A percentile compares a stretch with the other conserved stretches of the same genome.
Evolutionary conservation across 1,140 invertebrate species (phyloP).

Genomic region (Listronotus bonariensis): DNA sequence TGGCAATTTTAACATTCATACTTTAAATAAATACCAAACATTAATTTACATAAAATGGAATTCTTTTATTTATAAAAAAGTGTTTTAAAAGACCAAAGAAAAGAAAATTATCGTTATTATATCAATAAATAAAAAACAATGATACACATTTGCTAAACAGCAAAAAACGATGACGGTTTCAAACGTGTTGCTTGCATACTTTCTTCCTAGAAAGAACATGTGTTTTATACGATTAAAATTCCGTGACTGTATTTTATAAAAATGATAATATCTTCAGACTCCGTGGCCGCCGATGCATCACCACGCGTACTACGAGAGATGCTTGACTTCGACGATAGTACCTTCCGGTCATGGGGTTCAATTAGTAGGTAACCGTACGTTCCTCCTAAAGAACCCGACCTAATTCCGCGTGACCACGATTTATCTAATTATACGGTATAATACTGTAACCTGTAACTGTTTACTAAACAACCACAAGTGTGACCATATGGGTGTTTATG

Average conservation of each 20-base stretch:
- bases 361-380: slow-evolving; percentile 24
- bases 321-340: neutral
- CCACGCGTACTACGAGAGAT: slow-evolving; percentile 1
- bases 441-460: slow-evolving; percentile 16
- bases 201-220: slow-evolving; percentile 18
- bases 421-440: slow-evolving; percentile 18
- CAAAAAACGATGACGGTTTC: slow-evolving; percentile 4
- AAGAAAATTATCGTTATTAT: no score
- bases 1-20: no score
- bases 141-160: neutral
- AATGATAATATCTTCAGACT: slow-evolving; percentile 29
- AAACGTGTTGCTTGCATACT: slow-evolving; percentile 1
- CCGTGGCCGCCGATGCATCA: slow-evolving; percentile 28
- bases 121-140: no score
- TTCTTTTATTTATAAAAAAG: no score
- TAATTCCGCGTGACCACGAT: slow-evolving; percentile 15
- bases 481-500: neutral
- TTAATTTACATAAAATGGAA: no score
- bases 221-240: slow-evolving; percentile 31
- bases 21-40: no score
- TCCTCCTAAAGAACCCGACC: slow-evolving; percentile 20
- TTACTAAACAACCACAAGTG: slow-evolving; percentile 2
- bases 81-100: no score
- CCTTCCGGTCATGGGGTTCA: slow-evolving; percentile 27
- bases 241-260: slow-evolving; percentile 33